Conservation (phyloP, 2,888 invertebrate genomes). For the Orthosia cruda region DNA sequence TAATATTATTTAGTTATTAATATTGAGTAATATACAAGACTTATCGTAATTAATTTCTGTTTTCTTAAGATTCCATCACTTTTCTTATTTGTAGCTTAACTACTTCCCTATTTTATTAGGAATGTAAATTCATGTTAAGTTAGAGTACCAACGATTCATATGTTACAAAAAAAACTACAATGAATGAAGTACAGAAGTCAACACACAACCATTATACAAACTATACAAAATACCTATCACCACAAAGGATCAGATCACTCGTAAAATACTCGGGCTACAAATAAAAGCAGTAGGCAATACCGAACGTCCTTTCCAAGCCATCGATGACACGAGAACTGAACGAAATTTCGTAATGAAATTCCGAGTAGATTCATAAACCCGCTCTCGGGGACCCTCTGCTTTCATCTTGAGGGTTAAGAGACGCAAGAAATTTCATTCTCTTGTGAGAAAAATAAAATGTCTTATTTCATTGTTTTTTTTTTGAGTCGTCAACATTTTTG, state of each 20-base stretch:
- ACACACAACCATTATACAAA: background rate
- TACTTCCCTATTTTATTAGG: no score
- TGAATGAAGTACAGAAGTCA: background rate
- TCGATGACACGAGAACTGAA: slow-evolving; percentile 71
- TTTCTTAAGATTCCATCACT: no score
- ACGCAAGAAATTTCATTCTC: slow-evolving; percentile 55
- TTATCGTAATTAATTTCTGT: no score
- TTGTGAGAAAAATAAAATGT: slow-evolving; percentile 54
- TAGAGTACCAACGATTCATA: no score
- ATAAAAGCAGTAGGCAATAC: slow-evolving; percentile 53
- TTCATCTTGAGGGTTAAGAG: slow-evolving; percentile 68
- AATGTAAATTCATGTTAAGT: no score
- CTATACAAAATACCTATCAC: background rate
- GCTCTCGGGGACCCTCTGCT: slow-evolving; percentile 52
- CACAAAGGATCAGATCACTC: background rate
- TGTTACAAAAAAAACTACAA: background rate
- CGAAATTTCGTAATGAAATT: slow-evolving; percentile 85
- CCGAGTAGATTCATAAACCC: slow-evolving; percentile 82
- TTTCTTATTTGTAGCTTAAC: no score
- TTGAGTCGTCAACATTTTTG: background rate
- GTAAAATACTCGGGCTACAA: slow-evolving; percentile 42
- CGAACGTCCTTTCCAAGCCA: slow-evolving; percentile 68
- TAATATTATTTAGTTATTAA: background rate
- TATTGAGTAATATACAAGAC: no score
- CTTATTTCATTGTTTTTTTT: slow-evolving; percentile 14